Conservation (phyloP, 2,113 vertebrate genomes). For the Pogonocichla stellata region DNA sequence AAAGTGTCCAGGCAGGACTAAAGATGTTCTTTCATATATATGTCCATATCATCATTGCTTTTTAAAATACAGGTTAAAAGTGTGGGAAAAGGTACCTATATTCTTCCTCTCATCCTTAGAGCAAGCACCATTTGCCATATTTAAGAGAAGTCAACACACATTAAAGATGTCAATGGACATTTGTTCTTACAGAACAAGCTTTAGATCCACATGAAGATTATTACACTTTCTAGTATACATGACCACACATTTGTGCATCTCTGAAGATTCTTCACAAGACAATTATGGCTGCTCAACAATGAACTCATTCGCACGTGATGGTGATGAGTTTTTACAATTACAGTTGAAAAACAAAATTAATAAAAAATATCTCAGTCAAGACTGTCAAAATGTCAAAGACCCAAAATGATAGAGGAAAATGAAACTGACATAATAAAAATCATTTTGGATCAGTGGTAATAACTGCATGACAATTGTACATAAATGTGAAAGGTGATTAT, state of each 20-base stretch:
- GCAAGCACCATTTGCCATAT: conserved; percentile 10
- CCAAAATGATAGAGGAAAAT: conserved; percentile 30
- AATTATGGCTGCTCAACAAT: not conserved
- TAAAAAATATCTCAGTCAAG: not conserved
- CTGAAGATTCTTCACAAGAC: conserved; percentile 14
- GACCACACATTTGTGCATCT: conserved; percentile 14
- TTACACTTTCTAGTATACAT: not conserved
- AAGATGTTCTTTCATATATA: not conserved
- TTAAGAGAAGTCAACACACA: not conserved
- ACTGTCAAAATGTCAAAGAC: conserved; percentile 2
- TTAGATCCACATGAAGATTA: not conserved
- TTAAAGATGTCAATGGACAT: not conserved
- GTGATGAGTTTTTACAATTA: not conserved
- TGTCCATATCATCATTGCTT: not conserved
- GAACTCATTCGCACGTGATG: conserved; percentile 4
- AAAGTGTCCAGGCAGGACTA: not conserved
- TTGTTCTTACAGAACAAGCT: not conserved
- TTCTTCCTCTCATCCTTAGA: conserved; percentile 27
- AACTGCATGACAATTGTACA: conserved; percentile 7
- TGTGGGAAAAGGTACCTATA: not conserved
- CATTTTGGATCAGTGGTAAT: conserved; percentile 40
- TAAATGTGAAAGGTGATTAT: conserved; percentile 32
- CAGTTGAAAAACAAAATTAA: not conserved
- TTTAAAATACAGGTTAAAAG: not conserved
- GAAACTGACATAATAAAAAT: conserved; percentile 1